Evolutionary conservation across 2,113 vertebrate species (phyloP).

Genomic region (Cyanoliseus patagonus): DNA sequence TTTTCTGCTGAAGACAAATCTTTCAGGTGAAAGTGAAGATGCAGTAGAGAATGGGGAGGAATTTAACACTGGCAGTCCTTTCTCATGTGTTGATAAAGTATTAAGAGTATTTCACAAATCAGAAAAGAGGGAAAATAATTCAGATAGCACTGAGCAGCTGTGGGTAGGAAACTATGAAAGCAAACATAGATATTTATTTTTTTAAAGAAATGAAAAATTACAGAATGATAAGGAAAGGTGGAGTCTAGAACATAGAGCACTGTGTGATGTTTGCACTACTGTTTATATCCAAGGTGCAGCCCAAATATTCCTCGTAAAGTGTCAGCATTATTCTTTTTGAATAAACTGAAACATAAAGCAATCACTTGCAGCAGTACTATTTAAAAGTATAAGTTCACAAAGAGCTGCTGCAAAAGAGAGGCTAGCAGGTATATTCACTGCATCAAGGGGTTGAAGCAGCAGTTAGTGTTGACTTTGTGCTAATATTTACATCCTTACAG

Average conservation of each 20-base stretch:
- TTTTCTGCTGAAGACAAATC: neutral
- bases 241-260: accelerated
- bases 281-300: neutral
- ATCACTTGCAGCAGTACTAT: neutral
- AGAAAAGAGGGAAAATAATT: neutral
- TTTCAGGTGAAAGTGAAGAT: neutral
- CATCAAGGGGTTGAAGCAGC: neutral
- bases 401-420: neutral
- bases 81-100: neutral
- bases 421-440: neutral
- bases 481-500: neutral
- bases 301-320: neutral
- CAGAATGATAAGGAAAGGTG: neutral
- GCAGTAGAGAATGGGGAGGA: neutral
- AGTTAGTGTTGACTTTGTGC: neutral
- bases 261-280: neutral
- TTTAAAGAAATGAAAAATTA: neutral
- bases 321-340: neutral
- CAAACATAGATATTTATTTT: neutral
- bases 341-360: neutral
- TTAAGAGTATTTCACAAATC: neutral
- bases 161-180: neutral
- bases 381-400: neutral
- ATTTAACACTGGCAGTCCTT: neutral
- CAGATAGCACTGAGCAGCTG: neutral